phyloP scores from a whole-genome alignment of 2,797 vertebrate species.

The Neosalanx taihuensis region DNA sequence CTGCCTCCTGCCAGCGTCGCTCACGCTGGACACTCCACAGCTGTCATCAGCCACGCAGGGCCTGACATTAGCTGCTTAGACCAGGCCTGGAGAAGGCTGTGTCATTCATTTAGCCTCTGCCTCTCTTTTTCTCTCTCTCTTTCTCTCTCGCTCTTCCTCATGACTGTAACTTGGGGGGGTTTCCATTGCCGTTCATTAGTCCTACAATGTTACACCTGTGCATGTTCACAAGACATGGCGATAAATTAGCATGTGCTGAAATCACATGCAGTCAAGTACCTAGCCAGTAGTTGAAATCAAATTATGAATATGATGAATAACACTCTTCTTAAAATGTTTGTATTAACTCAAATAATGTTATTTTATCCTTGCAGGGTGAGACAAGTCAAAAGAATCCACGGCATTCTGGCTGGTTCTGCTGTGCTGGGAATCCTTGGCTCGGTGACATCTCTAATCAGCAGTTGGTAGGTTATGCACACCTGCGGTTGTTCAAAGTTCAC shows the following conservation, averaged over 20 bases:
- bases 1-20: constrained; percentile 6
- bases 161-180: not conserved
- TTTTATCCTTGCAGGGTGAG: not conserved
- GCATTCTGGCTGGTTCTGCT: constrained; percentile 41
- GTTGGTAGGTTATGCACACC: constrained; percentile 2
- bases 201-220: not conserved
- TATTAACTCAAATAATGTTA: not conserved
- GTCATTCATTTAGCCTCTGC: not conserved
- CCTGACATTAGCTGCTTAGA: not conserved
- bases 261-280: not conserved
- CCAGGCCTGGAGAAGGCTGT: not conserved
- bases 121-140: not conserved
- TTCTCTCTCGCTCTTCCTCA: not conserved
- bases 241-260: not conserved
- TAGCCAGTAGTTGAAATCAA: not conserved
- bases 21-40: constrained; percentile 3
- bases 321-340: not conserved
- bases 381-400: constrained; percentile 13
- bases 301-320: not conserved
- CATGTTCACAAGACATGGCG: not conserved
- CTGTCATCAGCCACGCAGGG: constrained; percentile 4
- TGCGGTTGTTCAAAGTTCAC: constrained; percentile 1
- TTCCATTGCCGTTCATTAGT: too few species aligned
- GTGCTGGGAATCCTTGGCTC: constrained; percentile 34
- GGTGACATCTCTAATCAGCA: constrained; percentile 6